Conservation (phyloP, 2,797 vertebrate species). For the Paramormyrops hopkinsi region DNA sequence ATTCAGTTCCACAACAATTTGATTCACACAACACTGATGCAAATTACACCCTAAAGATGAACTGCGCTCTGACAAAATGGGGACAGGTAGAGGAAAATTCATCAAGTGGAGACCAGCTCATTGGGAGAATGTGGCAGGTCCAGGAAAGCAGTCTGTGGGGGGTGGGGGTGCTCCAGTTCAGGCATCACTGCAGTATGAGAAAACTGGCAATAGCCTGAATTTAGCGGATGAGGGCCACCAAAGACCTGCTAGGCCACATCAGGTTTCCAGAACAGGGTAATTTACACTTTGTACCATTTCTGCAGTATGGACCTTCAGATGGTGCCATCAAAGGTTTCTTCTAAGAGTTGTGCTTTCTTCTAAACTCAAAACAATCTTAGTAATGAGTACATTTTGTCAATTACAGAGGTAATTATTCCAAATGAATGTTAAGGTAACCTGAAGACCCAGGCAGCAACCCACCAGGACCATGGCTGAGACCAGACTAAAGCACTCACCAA, state of each 20-base stretch:
- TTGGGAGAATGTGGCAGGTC: background rate
- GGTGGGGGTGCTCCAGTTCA: background rate
- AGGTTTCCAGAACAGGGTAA: background rate
- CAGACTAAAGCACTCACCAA: background rate
- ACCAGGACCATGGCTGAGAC: background rate
- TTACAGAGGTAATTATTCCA: background rate
- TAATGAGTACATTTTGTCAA: background rate
- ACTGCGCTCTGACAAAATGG: background rate
- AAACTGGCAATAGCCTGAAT: background rate
- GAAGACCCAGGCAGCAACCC: background rate
- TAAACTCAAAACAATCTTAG: background rate
- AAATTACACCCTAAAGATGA: background rate
- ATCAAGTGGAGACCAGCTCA: background rate
- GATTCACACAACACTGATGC: background rate
- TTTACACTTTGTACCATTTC: background rate
- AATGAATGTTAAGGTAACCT: background rate
- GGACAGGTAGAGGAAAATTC: background rate
- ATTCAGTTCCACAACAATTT: background rate
- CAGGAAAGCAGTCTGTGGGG: background rate
- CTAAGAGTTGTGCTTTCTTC: background rate
- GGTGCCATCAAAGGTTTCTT: background rate
- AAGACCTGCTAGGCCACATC: background rate
- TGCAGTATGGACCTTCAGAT: background rate
- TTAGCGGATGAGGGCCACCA: background rate
- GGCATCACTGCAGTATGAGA: background rate